These are phyloP conservation scores for Danio tinwini DNA, from an alignment of 2,797 vertebrate genomes.

Conservation along the genomic window DNA sequence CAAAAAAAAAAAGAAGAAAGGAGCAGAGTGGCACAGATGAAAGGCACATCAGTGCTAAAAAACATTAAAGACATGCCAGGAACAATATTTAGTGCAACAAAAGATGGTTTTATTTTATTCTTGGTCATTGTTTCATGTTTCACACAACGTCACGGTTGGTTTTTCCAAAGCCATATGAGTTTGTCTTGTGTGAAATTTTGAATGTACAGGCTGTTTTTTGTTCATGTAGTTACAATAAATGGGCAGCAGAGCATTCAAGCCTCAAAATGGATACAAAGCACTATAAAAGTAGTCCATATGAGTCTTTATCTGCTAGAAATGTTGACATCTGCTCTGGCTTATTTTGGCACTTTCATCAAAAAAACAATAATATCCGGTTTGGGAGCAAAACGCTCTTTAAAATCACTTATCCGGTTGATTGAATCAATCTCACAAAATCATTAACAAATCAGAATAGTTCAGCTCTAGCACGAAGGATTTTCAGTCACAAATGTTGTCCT, in stretches of 20 bases:
- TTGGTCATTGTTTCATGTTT: neutral
- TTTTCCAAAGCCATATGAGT: neutral
- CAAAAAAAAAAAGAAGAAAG: conserved; percentile 51
- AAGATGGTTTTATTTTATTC: neutral
- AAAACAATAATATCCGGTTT: conserved; percentile 4
- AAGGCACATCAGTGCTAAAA: conserved; percentile 7
- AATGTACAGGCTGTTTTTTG: neutral
- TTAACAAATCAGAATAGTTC: neutral
- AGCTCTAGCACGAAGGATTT: too few relatives aligned
- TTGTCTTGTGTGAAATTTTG: neutral
- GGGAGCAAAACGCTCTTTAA: neutral
- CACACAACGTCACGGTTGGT: neutral
- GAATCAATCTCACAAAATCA: neutral
- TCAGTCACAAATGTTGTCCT: too few relatives aligned
- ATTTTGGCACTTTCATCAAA: neutral
- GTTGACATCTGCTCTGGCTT: conserved; percentile 18
- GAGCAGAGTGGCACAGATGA: conserved; percentile 23
- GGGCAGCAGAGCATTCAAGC: neutral
- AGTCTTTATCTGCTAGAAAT: neutral
- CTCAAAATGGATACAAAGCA: conserved; percentile 2
- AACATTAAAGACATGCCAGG: neutral
- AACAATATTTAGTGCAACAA: neutral
- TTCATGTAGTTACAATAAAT: conserved; percentile 1
- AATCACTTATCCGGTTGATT: neutral
- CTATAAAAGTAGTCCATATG: neutral